Conservation (phyloP, 1,140 invertebrate species). For the Drosophila ambigua region DNA sequence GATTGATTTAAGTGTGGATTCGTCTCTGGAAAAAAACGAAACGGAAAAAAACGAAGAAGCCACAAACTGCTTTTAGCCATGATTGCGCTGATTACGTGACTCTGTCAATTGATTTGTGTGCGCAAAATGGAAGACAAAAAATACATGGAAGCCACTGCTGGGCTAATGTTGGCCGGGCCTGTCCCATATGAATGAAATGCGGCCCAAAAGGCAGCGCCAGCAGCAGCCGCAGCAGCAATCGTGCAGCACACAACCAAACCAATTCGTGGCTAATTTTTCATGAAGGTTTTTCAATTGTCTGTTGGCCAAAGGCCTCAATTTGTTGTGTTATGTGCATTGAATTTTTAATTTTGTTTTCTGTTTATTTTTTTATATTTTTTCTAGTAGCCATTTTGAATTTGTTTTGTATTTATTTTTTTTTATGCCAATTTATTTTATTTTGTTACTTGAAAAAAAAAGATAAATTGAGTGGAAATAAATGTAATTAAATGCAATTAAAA, state of each 20-base stretch:
- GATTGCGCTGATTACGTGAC: conserved; percentile 80
- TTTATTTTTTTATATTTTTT: background rate
- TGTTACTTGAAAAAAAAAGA: conserved; percentile 19
- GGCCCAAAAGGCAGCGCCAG: conserved; percentile 44
- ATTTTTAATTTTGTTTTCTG: conserved; percentile 58
- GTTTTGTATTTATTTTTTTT: conserved; percentile 23
- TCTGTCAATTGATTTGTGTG: conserved; percentile 75
- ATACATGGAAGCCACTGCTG: conserved; percentile 25
- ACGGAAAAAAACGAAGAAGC: conserved; percentile 30
- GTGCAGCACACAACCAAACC: conserved; percentile 43
- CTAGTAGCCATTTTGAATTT: conserved; percentile 63
- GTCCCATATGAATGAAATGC: conserved; percentile 66
- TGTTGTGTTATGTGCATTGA: conserved; percentile 69
- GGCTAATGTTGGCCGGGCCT: conserved; percentile 33
- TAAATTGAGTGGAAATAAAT: background rate
- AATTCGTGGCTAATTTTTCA: conserved; percentile 75
- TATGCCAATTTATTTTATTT: conserved; percentile 37
- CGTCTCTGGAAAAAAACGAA: conserved; percentile 15
- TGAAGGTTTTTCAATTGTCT: conserved; percentile 75
- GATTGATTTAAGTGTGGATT: conserved; percentile 42
- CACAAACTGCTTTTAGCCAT: conserved; percentile 56
- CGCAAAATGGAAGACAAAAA: conserved; percentile 39
- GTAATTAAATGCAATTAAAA: background rate
- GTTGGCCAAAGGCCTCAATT: conserved; percentile 73
- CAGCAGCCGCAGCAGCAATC: conserved; percentile 30